Base-by-base conservation (phyloP, 2,113 vertebrate genomes). In the Harpagus bidentatus region DNA sequence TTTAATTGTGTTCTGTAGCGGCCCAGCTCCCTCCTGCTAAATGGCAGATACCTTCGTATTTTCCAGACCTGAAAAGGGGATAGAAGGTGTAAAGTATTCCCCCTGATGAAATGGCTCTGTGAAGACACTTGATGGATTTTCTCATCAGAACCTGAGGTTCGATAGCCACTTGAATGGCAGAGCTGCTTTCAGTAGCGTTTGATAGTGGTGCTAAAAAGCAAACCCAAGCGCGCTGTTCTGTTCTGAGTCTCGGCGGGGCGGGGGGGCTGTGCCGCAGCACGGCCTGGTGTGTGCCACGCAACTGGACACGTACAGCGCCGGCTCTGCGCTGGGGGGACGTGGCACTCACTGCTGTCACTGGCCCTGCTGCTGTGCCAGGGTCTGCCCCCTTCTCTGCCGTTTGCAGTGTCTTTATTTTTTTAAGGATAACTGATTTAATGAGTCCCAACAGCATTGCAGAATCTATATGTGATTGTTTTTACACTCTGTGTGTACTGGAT, bases 301-400 rank as follows among this genome's bases (percentile, higher is more conserved):
- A 1, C 55, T 5, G 13, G 5, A 8, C 6, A 1, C 2, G 3
- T 2, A 3, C 25, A 7, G 14, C 1, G 4, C 40, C 7, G 5
- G 13, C 65, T 34, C 63, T 21, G 19, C 5, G 1, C 72, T 13
- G 7, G 36, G 11, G 47, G 45, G 36, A 48, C 0, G 3, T n/a
- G 40, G 13, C 85, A 17, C 12, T 18, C 1, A 0, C 50, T 31
- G 38, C 56, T 38, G 61, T 18, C 66, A 22, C 74, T 0, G 0
- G n/a, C 69, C 22, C 17, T 17, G 50, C 47, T 40, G 50, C 84
- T 56, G 11, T 56, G 36, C 76, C 58, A 38, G 53, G 17, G 9
- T 56, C 50, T 67, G 65, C 70, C 48, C 23, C 66, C 43, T 38
- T 72, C 73, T 45, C 34, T 63, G 47, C 70, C 82, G 21, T n/a